Evolutionary conservation across 2,113 vertebrate genomes (phyloP), one percentile per base, ranked within the genome.

Genomic region (Otis tarda): DNA sequence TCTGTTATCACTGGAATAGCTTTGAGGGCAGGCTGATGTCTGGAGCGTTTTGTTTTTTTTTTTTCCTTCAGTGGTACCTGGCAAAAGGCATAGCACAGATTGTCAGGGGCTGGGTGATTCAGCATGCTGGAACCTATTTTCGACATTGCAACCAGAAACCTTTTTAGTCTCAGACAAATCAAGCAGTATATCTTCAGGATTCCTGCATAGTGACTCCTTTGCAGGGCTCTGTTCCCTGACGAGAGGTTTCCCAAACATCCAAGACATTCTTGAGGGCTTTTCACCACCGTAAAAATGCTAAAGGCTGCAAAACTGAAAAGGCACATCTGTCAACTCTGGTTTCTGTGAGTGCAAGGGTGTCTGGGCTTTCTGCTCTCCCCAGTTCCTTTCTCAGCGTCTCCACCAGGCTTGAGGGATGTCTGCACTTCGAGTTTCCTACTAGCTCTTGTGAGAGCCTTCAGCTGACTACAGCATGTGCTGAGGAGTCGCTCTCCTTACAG

Each of bases 21-120:
- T 95, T 91, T 91, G 78, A 95, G 81, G 84, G 35, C 41, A 93
- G 69, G 69, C 74, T 94, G 84, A 73, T 90, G 84, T 94, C 94
- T 95, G 87, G 57, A 85, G 61, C 6, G 5, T 59, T 80, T 55
- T 57, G n/a, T 12, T 2, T 17, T 7, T 59, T 84, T 82, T 80
- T 55, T 57, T 10, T 2, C 14, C 47, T 83, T 78, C 33, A 50
- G 10, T 45, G 39, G 35, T 89, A 95, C 96, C 94, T 94, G 84
- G 81, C 53, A 89, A 90, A 95, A 91, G 18, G 49, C 8, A 0
- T 5, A 78, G 73, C 1, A 5, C 60, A 89, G 74, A 75, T 75
- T 85, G 65, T 76, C 65, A 82, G n/a, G 57, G 64, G 14, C 77
- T 79, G 84, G 49, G 49, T 91, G 87, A 84, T 73, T 94, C 91